Percentiles rank a stretch among this genome's conserved stretches.
These are phyloP conservation scores for Tokudaia muenninki DNA, from an alignment of 2,797 vertebrate genomes.

Conservation along the genomic window DNA sequence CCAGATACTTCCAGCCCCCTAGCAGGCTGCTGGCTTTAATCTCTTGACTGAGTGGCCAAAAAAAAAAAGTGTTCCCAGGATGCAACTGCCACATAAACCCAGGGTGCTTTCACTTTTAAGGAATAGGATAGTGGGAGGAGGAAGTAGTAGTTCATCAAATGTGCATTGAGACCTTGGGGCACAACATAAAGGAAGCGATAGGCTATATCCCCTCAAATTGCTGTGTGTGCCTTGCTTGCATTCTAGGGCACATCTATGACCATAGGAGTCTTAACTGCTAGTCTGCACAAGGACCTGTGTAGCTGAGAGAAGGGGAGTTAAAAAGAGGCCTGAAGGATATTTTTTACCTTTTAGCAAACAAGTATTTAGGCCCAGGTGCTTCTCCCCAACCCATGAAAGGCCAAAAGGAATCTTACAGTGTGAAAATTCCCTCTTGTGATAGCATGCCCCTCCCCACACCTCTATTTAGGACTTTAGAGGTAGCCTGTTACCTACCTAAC, in stretches of 20 bases:
- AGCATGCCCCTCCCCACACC: neutral
- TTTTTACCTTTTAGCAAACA: neutral
- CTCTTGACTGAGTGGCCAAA: constrained; percentile 7
- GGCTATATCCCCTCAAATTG: neutral
- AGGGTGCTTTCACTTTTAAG: constrained; percentile 19
- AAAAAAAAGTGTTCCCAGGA: neutral
- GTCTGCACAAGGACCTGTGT: neutral
- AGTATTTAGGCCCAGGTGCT: neutral
- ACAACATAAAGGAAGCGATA: neutral
- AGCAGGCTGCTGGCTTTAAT: constrained; percentile 14
- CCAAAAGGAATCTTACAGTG: neutral
- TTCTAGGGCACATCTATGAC: constrained; percentile 23
- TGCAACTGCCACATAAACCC: constrained; percentile 3
- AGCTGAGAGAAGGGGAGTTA: neutral
- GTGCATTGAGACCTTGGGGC: neutral
- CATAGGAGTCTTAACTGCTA: neutral
- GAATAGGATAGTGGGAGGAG: constrained; percentile 18
- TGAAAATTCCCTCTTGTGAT: constrained; percentile 43
- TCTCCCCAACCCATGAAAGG: neutral
- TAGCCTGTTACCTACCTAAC: neutral
- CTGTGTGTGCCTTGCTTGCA: neutral
- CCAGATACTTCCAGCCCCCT: constrained; percentile 48
- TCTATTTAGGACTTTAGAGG: constrained; percentile 49
- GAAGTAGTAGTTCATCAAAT: neutral
- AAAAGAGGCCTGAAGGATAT: neutral